Conservation (phyloP, 2,797 vertebrate genomes). For the Coccyzus lansbergi region DNA sequence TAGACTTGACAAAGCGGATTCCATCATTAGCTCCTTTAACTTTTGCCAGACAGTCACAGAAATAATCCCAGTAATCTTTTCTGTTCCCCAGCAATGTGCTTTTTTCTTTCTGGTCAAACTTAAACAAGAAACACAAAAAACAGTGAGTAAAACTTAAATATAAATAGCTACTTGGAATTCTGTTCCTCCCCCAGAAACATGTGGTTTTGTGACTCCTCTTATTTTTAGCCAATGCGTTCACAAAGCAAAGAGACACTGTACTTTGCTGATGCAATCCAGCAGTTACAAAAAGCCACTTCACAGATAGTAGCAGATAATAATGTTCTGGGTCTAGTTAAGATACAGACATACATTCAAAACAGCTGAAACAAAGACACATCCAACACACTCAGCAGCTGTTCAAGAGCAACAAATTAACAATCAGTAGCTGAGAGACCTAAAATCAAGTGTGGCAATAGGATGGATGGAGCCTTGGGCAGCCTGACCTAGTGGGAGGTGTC, state of each 20-base stretch:
- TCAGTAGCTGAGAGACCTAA: neutral
- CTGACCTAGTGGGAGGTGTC: too few relatives aligned
- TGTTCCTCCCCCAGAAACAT: neutral
- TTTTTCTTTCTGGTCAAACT: slow-evolving; percentile 96
- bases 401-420: neutral
- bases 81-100: slow-evolving; percentile 87
- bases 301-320: neutral
- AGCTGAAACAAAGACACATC: neutral
- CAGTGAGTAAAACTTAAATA: neutral
- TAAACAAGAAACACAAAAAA: slow-evolving; percentile 14
- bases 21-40: slow-evolving; percentile 93
- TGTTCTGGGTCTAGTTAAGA: neutral
- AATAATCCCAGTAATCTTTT: slow-evolving; percentile 97
- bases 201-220: neutral
- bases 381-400: neutral
- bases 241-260: neutral
- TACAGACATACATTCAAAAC: neutral
- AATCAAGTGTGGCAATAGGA: neutral
- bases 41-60: slow-evolving; percentile 89
- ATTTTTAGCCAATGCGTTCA: neutral
- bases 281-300: neutral
- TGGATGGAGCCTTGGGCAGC: too few relatives aligned
- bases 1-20: slow-evolving; percentile 93
- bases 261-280: neutral
- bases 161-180: neutral